A percentile compares a stretch with the other conserved stretches of the same genome.
phyloP scores from a whole-genome alignment of 2,113 vertebrate genomes.

The Pygoscelis adeliae region DNA sequence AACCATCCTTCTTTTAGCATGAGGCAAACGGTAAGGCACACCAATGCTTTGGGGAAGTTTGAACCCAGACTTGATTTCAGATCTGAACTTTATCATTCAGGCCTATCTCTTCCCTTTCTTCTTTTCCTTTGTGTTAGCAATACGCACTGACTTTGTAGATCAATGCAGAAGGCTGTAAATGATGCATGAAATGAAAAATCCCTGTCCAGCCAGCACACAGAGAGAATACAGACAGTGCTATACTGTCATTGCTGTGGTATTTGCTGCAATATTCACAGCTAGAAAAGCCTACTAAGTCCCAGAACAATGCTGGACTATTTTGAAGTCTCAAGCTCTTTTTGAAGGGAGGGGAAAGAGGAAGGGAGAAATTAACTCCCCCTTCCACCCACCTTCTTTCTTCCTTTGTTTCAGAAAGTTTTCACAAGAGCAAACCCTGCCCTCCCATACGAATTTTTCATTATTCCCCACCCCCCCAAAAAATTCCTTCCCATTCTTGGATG shows the following conservation, averaged over 20 bases:
- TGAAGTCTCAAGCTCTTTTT: slow-evolving; percentile 61
- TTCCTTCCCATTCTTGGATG: neutral
- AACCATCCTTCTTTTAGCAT: neutral
- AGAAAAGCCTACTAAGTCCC: slow-evolving; percentile 68
- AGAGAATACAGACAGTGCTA: slow-evolving; percentile 64
- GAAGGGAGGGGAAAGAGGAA: slow-evolving; percentile 34
- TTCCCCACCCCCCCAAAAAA: neutral
- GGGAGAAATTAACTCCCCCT: slow-evolving; percentile 51
- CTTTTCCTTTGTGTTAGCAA: slow-evolving; percentile 60
- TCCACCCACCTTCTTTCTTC: slow-evolving; percentile 51
- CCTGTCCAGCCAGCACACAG: slow-evolving; percentile 67
- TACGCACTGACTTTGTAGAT: slow-evolving; percentile 65
- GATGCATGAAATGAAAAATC: slow-evolving; percentile 75
- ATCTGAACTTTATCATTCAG: slow-evolving; percentile 64
- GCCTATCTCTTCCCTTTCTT: slow-evolving; percentile 61
- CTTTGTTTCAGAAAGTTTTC: slow-evolving; percentile 45
- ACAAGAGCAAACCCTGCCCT: slow-evolving; percentile 13
- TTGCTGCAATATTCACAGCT: slow-evolving; percentile 65
- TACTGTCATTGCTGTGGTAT: slow-evolving; percentile 73
- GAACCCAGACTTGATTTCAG: slow-evolving; percentile 41
- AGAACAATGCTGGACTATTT: slow-evolving; percentile 69
- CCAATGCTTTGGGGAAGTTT: slow-evolving; percentile 31
- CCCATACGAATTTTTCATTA: slow-evolving; percentile 28
- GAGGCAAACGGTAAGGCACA: neutral
- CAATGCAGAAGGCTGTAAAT: slow-evolving; percentile 72